These are phyloP conservation scores for Corynorhinus townsendii DNA, from an alignment of 2,113 vertebrate genomes.

Conservation along the genomic window DNA sequence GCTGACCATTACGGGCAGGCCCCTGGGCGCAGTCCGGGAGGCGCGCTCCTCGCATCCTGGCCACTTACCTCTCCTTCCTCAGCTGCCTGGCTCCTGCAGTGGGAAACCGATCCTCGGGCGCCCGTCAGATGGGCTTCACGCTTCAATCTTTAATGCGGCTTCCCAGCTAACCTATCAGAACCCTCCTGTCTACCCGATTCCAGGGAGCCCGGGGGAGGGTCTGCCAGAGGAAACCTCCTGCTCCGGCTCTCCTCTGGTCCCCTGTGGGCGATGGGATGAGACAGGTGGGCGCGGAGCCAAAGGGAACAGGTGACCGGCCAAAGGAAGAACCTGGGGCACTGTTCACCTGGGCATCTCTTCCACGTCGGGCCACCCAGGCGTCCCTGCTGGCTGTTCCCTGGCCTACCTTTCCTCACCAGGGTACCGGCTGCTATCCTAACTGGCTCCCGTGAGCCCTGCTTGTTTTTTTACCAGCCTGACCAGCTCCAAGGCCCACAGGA, in stretches of 20 bases:
- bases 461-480: neutral
- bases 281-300: neutral
- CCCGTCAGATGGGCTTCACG: slow-evolving; percentile 65
- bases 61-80: slow-evolving; percentile 60
- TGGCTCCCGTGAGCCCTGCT: accelerated
- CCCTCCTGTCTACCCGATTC: slow-evolving; percentile 29
- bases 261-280: neutral
- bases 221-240: neutral
- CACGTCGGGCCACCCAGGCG: accelerated
- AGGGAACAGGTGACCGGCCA: neutral
- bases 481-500: neutral
- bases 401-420: neutral
- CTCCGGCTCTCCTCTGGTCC: neutral
- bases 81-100: slow-evolving; percentile 78
- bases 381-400: neutral
- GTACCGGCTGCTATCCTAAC: neutral
- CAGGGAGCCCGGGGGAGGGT: neutral
- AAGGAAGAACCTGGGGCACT: neutral
- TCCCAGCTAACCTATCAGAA: slow-evolving; percentile 68
- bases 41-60: slow-evolving; percentile 67
- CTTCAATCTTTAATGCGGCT: slow-evolving; percentile 83
- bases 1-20: slow-evolving; percentile 86
- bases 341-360: neutral
- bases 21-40: slow-evolving; percentile 40
- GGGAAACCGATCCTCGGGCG: slow-evolving; percentile 82